Conservation (phyloP, 2,113 vertebrate species). For the Phyllopteryx taeniolatus region DNA sequence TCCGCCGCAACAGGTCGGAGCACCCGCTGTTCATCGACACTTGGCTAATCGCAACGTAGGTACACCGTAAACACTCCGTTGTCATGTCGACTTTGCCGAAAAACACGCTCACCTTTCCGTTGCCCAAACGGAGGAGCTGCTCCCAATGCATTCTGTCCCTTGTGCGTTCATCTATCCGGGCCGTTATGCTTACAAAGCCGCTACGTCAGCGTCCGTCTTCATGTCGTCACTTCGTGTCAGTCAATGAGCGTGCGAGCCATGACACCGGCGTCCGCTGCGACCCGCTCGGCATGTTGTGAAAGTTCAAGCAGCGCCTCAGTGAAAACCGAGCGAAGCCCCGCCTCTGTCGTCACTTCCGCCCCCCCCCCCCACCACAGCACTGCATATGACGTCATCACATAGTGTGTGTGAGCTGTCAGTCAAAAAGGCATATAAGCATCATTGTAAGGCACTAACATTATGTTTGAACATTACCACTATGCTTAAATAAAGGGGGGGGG, state of each 20-base stretch:
- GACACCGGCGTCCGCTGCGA: not conserved
- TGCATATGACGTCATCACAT: slow-evolving; percentile 60
- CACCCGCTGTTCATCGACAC: too few relatives aligned
- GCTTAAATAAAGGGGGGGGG: too few relatives aligned
- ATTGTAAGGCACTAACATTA: too few relatives aligned
- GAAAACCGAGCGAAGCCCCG: slow-evolving; percentile 41
- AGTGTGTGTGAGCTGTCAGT: slow-evolving; percentile 11
- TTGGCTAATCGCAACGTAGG: too few relatives aligned
- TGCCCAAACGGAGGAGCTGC: slow-evolving; percentile 62
- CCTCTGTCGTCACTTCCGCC: slow-evolving; percentile 11
- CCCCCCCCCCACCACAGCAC: not conserved
- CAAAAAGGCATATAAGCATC: too few relatives aligned
- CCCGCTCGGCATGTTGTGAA: slow-evolving; percentile 50
- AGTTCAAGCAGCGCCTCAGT: slow-evolving; percentile 56
- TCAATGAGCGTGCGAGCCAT: too few relatives aligned
- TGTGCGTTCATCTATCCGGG: slow-evolving; percentile 22
- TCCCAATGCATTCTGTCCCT: slow-evolving; percentile 74
- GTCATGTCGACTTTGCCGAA: too few relatives aligned
- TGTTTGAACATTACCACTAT: too few relatives aligned
- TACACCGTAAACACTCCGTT: too few relatives aligned
- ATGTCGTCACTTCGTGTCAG: not conserved
- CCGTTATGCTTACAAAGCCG: not conserved
- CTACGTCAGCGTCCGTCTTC: not conserved
- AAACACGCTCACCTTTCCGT: slow-evolving; percentile 66
- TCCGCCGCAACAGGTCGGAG: too few relatives aligned